phyloP scores from a whole-genome alignment of 2,888 invertebrate genomes.

The Drosophila sordidapex region DNA sequence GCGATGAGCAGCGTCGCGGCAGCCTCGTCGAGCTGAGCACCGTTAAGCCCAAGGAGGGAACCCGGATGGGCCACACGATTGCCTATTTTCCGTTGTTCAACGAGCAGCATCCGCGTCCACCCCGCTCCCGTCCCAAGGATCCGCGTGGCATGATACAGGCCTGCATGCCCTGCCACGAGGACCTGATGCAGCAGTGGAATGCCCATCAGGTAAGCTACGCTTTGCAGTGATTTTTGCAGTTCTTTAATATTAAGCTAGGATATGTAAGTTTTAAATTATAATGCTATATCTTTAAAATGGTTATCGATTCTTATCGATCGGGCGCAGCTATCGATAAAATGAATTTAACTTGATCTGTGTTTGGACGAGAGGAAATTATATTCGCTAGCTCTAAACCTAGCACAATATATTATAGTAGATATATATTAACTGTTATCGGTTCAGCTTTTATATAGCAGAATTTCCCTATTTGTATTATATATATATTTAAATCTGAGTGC shows the following conservation, averaged over 20 bases:
- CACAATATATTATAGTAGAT: not conserved
- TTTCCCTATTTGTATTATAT: not conserved
- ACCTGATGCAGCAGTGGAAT: constrained; percentile 95
- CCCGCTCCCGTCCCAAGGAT: constrained; percentile 94
- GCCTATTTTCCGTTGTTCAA: constrained; percentile 91
- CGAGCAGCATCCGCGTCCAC: constrained; percentile 93
- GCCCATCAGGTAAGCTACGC: constrained; percentile 87
- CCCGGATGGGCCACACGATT: constrained; percentile 85
- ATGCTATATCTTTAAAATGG: too few relatives aligned
- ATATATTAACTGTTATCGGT: not conserved
- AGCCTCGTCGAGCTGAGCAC: constrained; percentile 90
- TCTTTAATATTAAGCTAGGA: too few relatives aligned
- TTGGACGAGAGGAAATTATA: not conserved
- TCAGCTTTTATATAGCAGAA: not conserved
- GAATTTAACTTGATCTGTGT: not conserved
- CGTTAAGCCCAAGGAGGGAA: constrained; percentile 86
- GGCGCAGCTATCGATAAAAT: not conserved
- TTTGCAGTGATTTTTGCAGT: too few relatives aligned
- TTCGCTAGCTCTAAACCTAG: not conserved
- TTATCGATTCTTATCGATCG: not conserved
- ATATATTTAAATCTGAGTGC: not conserved
- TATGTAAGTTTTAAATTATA: too few relatives aligned
- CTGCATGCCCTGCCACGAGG: constrained; percentile 93
- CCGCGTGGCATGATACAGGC: constrained; percentile 91
- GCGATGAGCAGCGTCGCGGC: constrained; percentile 93